Evolutionary conservation across 2,113 vertebrate species (phyloP).

Genomic region (Puffinus mauretanicus): DNA sequence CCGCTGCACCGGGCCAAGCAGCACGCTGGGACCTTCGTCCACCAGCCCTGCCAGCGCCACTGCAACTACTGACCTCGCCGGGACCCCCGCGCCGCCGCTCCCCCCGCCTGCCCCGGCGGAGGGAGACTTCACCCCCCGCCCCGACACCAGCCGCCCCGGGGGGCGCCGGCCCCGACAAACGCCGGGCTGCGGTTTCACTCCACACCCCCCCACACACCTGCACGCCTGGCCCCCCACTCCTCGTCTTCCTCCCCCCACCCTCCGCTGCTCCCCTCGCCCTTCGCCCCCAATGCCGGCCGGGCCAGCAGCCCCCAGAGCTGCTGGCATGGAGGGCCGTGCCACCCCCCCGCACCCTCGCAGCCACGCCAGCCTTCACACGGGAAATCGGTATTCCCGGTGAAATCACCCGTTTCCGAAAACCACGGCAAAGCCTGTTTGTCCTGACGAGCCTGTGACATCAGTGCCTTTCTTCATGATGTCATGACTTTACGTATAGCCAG

Average conservation of each 20-base stretch:
- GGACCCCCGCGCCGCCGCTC: neutral
- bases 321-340: accelerated
- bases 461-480: slow-evolving; percentile 59
- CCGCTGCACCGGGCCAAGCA: slow-evolving; percentile 76
- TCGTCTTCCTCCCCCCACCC: neutral
- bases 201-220: neutral
- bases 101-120: neutral
- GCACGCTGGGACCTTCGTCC: slow-evolving; percentile 80
- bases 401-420: neutral
- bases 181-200: neutral
- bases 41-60: slow-evolving; percentile 94
- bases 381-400: neutral
- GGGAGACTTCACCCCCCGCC: neutral
- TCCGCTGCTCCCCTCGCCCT: neutral
- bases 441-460: slow-evolving; percentile 55
- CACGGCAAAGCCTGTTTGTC: neutral
- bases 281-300: neutral
- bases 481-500: neutral
- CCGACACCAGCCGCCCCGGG: neutral
- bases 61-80: slow-evolving; percentile 84
- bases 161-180: neutral
- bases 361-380: neutral
- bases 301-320: neutral
- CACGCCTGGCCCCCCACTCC: neutral
- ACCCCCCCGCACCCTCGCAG: neutral